phyloP scores from a whole-genome alignment of 2,888 invertebrate genomes.

The Tipula vernalis region DNA sequence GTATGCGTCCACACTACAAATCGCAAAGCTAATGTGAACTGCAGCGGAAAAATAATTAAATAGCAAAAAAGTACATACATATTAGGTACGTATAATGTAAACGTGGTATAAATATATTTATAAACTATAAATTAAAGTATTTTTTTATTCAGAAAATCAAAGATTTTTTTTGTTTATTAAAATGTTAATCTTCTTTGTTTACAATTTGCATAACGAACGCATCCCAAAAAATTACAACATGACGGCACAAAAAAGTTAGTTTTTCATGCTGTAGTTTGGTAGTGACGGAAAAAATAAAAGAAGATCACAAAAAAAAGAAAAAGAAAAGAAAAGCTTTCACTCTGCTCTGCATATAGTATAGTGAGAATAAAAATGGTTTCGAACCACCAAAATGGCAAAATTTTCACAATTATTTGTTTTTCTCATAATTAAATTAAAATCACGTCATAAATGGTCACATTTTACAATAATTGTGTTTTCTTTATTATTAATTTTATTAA shows the following conservation, averaged over 20 bases:
- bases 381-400: conserved; percentile 65
- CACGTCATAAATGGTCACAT: conserved; percentile 60
- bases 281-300: not conserved
- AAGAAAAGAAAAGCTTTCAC: not conserved
- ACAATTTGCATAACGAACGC: not conserved
- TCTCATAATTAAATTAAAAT: conserved; percentile 74
- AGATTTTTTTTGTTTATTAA: not conserved
- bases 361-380: conserved; percentile 25
- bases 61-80: no score
- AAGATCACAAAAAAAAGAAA: not conserved
- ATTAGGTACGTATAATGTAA: no score
- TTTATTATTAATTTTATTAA: conserved; percentile 42
- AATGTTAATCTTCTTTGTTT: not conserved
- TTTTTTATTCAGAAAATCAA: not conserved
- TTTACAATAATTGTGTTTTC: conserved; percentile 41
- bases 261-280: not conserved
- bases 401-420: conserved; percentile 67
- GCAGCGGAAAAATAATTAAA: no score
- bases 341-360: not conserved
- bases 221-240: not conserved
- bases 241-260: not conserved
- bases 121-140: no score
- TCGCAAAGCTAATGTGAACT: no score
- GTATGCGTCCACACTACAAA: no score
- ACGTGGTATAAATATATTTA: no score